These are phyloP conservation scores for Ginglymostoma cirratum DNA, from an alignment of 2,113 vertebrate genomes.

Conservation along the genomic window DNA sequence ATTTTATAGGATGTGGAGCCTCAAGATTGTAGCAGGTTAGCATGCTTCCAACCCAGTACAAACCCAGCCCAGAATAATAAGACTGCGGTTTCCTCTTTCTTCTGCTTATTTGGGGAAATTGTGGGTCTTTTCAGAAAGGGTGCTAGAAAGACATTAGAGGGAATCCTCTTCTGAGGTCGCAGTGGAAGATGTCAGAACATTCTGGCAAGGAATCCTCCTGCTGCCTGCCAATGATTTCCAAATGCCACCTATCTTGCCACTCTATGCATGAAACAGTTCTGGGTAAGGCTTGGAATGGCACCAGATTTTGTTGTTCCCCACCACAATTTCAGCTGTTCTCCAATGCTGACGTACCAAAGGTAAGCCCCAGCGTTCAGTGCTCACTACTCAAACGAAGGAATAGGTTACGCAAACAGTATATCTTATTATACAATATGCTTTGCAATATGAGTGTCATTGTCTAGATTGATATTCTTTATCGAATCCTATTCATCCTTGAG, in stretches of 20 bases:
- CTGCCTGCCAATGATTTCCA: background rate
- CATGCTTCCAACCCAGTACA: background rate
- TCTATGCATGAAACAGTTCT: background rate
- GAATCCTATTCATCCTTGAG: background rate
- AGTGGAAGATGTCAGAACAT: background rate
- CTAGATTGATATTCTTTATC: background rate
- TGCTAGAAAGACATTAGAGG: background rate
- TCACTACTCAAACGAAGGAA: background rate
- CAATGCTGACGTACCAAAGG: background rate
- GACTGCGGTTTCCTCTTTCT: background rate
- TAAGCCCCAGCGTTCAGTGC: background rate
- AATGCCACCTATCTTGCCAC: background rate
- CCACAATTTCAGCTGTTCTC: background rate
- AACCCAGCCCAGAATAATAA: background rate
- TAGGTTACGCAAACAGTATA: background rate
- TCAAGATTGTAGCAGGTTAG: background rate
- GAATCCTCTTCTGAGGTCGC: background rate
- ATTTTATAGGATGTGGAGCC: background rate
- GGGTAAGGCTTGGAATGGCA: background rate
- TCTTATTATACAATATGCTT: background rate
- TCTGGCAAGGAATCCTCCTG: background rate
- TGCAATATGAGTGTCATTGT: no score
- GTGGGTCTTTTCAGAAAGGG: background rate
- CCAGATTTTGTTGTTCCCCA: background rate
- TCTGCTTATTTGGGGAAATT: background rate